Conservation (phyloP, 1,140 invertebrate genomes). For the Lycorma delicatula region DNA sequence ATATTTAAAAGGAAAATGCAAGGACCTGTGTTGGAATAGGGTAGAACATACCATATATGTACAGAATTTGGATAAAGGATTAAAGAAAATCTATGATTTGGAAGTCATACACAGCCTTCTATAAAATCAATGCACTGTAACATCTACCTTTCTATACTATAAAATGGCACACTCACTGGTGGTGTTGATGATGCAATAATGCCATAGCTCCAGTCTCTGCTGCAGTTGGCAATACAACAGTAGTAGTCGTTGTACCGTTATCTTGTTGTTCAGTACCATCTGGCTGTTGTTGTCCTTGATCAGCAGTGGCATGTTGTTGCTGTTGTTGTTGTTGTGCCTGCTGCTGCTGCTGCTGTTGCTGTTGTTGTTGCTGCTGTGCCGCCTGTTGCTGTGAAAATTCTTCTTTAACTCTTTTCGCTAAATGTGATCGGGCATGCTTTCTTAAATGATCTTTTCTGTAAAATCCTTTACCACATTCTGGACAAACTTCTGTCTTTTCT, state of each 20-base stretch:
- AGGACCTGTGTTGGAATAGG: no score
- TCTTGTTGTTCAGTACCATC: background rate
- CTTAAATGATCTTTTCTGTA: conserved; percentile 72
- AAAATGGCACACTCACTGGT: conserved; percentile 18
- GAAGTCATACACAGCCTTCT: no score
- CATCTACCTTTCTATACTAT: no score
- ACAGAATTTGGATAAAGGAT: no score
- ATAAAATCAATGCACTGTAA: no score
- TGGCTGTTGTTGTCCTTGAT: background rate
- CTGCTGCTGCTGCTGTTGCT: background rate
- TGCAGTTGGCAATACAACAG: conserved; percentile 22
- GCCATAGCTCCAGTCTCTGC: conserved; percentile 20
- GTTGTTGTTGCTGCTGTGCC: conserved; percentile 17
- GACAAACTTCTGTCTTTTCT: conserved; percentile 60
- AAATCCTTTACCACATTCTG: conserved; percentile 65
- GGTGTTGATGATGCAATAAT: conserved; percentile 18
- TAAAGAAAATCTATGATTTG: no score
- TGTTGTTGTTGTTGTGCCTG: no score
- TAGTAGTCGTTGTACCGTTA: conserved; percentile 13
- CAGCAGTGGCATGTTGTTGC: background rate
- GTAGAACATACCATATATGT: no score
- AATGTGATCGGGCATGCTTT: conserved; percentile 53
- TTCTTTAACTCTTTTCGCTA: conserved; percentile 58
- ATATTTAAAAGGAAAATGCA: no score
- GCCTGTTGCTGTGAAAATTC: conserved; percentile 36